A percentile compares a stretch with the other conserved stretches of the same genome.
Evolutionary conservation across 2,888 invertebrate species (phyloP).

Genomic region (Pediacus dermestoides): DNA sequence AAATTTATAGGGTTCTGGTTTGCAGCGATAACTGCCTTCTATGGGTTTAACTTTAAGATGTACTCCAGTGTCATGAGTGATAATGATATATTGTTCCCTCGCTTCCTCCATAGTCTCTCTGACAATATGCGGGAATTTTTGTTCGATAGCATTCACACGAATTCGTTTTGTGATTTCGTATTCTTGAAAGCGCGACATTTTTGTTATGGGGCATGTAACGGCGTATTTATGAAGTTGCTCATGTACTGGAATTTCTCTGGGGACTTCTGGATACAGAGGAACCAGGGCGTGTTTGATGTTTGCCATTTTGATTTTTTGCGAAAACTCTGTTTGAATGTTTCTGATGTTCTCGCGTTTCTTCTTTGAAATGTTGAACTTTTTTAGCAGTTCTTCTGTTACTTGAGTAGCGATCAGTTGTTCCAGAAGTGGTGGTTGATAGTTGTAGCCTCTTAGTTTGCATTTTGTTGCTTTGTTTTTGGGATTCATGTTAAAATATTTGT

Average conservation of each 20-base stretch:
- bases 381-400: constrained; percentile 38
- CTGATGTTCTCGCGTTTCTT: constrained; percentile 34
- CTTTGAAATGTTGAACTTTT: constrained; percentile 36
- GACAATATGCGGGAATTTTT: constrained; percentile 55
- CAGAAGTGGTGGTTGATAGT: constrained; percentile 22
- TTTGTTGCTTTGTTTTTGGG: background rate
- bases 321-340: constrained; percentile 36
- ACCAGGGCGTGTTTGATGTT: constrained; percentile 36
- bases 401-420: constrained; percentile 36
- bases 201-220: constrained; percentile 56
- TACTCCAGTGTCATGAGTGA: constrained; percentile 62
- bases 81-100: constrained; percentile 57
- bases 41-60: constrained; percentile 60
- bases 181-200: constrained; percentile 62
- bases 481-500: too few relatives aligned
- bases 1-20: constrained; percentile 57
- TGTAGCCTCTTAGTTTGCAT: too few relatives aligned
- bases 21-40: constrained; percentile 49
- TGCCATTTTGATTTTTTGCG: constrained; percentile 36
- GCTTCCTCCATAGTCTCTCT: constrained; percentile 56
- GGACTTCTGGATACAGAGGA: constrained; percentile 40
- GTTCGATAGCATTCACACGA: constrained; percentile 55
- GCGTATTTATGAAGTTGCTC: constrained; percentile 58
- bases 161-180: constrained; percentile 58
- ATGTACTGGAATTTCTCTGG: constrained; percentile 35